Evolutionary conservation across 2,797 vertebrate species (phyloP), one percentile per base, ranked within the genome.

Genomic region (Pristis pectinata): DNA sequence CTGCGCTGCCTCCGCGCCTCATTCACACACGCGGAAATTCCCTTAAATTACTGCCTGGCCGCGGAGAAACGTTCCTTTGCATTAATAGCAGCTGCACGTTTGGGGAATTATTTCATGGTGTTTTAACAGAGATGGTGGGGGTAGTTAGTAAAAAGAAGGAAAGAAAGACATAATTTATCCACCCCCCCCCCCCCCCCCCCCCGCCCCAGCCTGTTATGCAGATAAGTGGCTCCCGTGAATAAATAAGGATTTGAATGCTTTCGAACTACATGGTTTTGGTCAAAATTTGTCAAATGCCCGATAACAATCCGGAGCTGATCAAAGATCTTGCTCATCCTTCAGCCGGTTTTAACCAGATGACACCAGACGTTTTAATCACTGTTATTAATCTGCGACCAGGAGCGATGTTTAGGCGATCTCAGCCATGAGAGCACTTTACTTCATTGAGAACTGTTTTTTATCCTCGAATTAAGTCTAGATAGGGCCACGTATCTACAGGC

Each of bases 81-180:
- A 97, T 96, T 96, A 95, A 94, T 95, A 96, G 94, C 95, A 95
- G 96, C 96, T 97, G 95, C 95, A 95, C 94, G 95, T 96, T 95
- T 95, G 74, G 64, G 87, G 94, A 34, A 11, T 95, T 95, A 96
- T 95, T 95, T 56, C 95, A 92, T 79, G 95, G 94, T 95, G 59
- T 11, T 30, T 4, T 70, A 44, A 5, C 11, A n/a, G 15, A 15
- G n/a, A 11, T 61, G 1, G 56, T 19, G 67, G 67, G 19, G 87
- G 17, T 37, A 0, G 85, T 0, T 24, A 1, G 41, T 67, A 13
- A 1, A 37, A 8, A 27, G 24, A 72, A 24, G 19, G n/a, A n/a
- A n/a, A 34, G 67, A 93, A 70, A 93, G 92, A 17, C 89, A 70
- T 74, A 49, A 72, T 49, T 93, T 93, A 72, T 72, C 91, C 67